Evolutionary conservation across 1,140 invertebrate species (phyloP).

Genomic region (Drosophila watanabei): DNA sequence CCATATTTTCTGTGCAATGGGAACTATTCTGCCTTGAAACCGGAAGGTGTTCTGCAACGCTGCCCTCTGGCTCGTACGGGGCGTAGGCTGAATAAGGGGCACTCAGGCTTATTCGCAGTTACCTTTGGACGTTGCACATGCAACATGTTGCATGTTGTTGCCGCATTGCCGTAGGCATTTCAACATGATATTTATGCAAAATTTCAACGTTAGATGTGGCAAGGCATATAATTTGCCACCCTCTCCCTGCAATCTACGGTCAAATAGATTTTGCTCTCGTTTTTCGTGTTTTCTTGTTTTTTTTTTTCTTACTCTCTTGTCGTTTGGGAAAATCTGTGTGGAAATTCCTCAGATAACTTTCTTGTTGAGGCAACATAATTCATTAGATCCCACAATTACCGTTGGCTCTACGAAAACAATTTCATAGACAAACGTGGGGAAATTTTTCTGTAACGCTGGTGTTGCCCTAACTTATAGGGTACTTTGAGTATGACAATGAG

Average conservation of each 20-base stretch:
- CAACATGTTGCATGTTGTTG: constrained; percentile 80
- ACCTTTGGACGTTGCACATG: constrained; percentile 64
- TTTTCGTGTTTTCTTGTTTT: constrained; percentile 11
- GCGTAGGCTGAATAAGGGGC: constrained; percentile 6
- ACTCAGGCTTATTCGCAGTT: constrained; percentile 37
- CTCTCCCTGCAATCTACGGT: constrained; percentile 42
- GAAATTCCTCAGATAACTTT: constrained; percentile 60
- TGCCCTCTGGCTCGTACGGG: constrained; percentile 2
- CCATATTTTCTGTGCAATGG: constrained; percentile 4
- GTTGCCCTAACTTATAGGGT: neutral
- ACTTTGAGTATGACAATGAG: neutral
- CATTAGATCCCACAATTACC: constrained; percentile 62
- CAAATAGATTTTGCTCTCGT: constrained; percentile 52
- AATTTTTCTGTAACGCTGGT: neutral
- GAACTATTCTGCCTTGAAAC: constrained; percentile 6
- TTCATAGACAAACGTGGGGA: constrained; percentile 40
- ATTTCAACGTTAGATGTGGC: constrained; percentile 62
- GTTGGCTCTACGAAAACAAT: constrained; percentile 23
- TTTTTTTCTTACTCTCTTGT: neutral
- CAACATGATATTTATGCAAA: constrained; percentile 53
- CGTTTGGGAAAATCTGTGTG: constrained; percentile 58
- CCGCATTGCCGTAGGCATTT: constrained; percentile 50
- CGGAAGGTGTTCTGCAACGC: constrained; percentile 49
- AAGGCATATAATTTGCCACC: constrained; percentile 51
- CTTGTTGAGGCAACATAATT: constrained; percentile 29